Percentiles rank a stretch among this genome's conserved stretches.
phyloP scores from a whole-genome alignment of 2,888 invertebrate species.

The Lochmaea capreae region DNA sequence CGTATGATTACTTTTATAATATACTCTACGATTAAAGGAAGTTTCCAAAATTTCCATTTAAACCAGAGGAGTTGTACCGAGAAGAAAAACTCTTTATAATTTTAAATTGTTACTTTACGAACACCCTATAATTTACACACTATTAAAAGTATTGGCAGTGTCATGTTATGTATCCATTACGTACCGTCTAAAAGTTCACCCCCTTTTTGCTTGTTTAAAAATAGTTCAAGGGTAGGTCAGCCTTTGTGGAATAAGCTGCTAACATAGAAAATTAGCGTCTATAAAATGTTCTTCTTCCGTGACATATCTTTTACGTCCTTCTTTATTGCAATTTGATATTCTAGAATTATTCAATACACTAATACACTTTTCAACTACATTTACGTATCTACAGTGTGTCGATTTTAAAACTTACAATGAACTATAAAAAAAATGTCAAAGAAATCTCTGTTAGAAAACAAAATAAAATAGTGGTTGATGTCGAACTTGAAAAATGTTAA shows the following conservation, averaged over 20 bases:
- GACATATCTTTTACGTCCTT: conserved; percentile 4
- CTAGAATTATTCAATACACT: conserved; percentile 1
- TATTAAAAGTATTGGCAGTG: neutral
- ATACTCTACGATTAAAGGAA: no score
- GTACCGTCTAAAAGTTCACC: neutral
- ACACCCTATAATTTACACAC: neutral
- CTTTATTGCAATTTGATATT: conserved; percentile 7
- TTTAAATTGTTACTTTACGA: neutral
- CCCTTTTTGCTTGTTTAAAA: conserved; percentile 8
- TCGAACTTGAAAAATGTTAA: no score
- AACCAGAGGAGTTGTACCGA: no score
- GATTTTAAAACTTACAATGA: no score
- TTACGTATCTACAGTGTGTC: neutral
- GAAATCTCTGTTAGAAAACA: no score
- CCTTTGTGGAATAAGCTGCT: neutral
- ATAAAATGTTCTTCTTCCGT: conserved; percentile 10
- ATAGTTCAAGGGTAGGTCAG: conserved; percentile 23
- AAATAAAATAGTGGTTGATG: no score
- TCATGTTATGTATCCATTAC: conserved; percentile 9
- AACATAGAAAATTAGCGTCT: neutral
- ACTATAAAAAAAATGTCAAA: no score
- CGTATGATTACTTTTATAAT: no score
- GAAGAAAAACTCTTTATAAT: no score
- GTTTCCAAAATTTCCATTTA: no score
- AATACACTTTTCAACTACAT: neutral